Evolutionary conservation across 2,113 vertebrate species (phyloP).

Genomic region (Dasypus novemcinctus): DNA sequence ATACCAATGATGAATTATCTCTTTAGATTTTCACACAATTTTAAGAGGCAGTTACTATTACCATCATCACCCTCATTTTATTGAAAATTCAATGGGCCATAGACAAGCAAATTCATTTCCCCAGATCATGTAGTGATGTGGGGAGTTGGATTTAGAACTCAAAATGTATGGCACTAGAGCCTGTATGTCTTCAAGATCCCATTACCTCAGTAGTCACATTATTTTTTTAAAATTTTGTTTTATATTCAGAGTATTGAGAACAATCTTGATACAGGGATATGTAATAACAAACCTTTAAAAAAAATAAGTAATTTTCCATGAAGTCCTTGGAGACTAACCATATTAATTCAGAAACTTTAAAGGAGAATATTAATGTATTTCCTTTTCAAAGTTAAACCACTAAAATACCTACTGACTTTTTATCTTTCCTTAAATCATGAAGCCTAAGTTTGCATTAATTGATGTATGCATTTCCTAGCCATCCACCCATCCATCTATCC

Average conservation of each 20-base stretch:
- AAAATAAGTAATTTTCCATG: background rate
- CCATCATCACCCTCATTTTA: background rate
- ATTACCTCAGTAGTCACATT: background rate
- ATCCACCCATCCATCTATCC: background rate
- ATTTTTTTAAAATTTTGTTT: background rate
- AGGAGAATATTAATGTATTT: background rate
- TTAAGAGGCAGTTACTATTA: background rate
- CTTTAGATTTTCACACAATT: background rate
- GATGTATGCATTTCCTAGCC: background rate
- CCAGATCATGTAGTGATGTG: background rate
- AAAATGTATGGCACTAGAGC: background rate
- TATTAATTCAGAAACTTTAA: background rate
- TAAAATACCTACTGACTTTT: conserved; percentile 6
- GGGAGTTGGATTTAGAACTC: background rate
- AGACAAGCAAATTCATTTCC: background rate
- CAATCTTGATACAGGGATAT: background rate
- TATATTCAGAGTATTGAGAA: background rate
- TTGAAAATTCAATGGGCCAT: background rate
- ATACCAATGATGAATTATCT: background rate
- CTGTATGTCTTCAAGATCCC: background rate
- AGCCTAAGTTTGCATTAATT: conserved; percentile 14
- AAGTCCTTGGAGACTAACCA: background rate
- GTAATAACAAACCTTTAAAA: background rate
- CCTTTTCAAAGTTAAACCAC: background rate
- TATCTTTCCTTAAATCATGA: background rate